A percentile compares a stretch with the other conserved stretches of the same genome.
Evolutionary conservation across 1,140 invertebrate species (phyloP).

Genomic region (Drosophila baimaii): DNA sequence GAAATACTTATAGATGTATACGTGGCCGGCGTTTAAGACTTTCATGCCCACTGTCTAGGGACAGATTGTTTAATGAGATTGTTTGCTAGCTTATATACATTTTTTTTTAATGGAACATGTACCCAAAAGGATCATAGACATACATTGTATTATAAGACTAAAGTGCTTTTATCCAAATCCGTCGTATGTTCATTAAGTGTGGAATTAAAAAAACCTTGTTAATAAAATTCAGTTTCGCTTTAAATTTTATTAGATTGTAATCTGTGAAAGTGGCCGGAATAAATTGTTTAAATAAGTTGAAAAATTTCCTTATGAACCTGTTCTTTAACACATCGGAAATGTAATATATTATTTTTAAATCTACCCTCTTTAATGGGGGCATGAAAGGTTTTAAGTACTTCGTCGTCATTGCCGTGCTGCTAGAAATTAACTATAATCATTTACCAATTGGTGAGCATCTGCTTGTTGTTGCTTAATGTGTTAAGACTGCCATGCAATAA

Average conservation of each 20-base stretch:
- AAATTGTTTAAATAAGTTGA: not conserved
- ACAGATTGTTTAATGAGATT: not conserved
- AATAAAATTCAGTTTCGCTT: not conserved
- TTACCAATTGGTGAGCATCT: slow-evolving; percentile 30
- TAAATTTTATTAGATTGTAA: not conserved
- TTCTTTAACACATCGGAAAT: not conserved
- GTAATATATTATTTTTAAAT: not conserved
- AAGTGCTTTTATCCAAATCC: slow-evolving; percentile 1
- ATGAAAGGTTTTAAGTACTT: slow-evolving; percentile 21
- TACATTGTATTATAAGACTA: slow-evolving; percentile 9
- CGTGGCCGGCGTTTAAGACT: slow-evolving; percentile 4
- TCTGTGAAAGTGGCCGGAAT: not conserved
- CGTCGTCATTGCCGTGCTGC: slow-evolving; percentile 52
- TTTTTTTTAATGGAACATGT: not conserved
- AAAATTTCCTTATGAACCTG: not conserved
- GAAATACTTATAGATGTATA: slow-evolving; percentile 30
- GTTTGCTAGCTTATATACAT: not conserved
- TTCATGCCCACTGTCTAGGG: slow-evolving; percentile 6
- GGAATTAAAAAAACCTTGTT: not conserved
- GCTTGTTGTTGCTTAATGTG: slow-evolving; percentile 51
- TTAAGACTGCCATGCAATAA: slow-evolving; percentile 55
- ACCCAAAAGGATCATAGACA: not conserved
- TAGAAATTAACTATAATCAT: slow-evolving; percentile 50
- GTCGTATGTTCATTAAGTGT: slow-evolving; percentile 4
- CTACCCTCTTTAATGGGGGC: not conserved